Percentiles rank a stretch among this genome's conserved stretches.
Evolutionary conservation across 1,140 invertebrate species (phyloP).

Genomic region (Nautilus pompilius): DNA sequence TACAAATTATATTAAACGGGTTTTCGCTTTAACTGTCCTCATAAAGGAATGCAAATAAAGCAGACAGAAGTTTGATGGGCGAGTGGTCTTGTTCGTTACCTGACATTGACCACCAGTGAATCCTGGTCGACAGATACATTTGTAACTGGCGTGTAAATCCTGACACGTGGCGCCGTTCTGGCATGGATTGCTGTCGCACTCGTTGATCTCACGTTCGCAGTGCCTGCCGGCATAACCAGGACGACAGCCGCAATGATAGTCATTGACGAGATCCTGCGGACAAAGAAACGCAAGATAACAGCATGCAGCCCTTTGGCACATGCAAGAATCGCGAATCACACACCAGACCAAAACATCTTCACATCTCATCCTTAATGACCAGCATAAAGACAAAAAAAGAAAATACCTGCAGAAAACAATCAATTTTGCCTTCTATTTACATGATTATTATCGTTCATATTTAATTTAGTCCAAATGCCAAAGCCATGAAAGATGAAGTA

Average conservation of each 20-base stretch:
- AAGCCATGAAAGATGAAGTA: no score
- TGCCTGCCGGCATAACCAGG: slow-evolving; percentile 67
- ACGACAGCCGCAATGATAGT: slow-evolving; percentile 69
- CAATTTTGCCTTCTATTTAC: not conserved
- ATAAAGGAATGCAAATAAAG: slow-evolving; percentile 86
- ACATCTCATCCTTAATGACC: not conserved
- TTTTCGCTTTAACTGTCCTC: slow-evolving; percentile 83
- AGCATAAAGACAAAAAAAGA: not conserved
- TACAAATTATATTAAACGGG: slow-evolving; percentile 44
- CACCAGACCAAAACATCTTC: not conserved
- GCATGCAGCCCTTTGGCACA: not conserved
- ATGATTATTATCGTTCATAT: no score
- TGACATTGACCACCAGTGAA: slow-evolving; percentile 50
- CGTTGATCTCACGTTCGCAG: slow-evolving; percentile 10
- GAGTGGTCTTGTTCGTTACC: slow-evolving; percentile 15
- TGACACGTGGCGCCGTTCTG: slow-evolving; percentile 12
- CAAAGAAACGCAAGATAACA: slow-evolving; percentile 18
- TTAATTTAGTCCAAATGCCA: no score
- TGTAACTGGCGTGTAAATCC: slow-evolving; percentile 51
- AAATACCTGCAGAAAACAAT: not conserved
- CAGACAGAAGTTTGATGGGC: slow-evolving; percentile 80
- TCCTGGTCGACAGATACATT: slow-evolving; percentile 74
- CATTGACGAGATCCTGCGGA: slow-evolving; percentile 59
- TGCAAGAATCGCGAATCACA: not conserved
- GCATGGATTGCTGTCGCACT: not conserved